phyloP scores from a whole-genome alignment of 2,113 vertebrate genomes.

The Podarcis raffonei region DNA sequence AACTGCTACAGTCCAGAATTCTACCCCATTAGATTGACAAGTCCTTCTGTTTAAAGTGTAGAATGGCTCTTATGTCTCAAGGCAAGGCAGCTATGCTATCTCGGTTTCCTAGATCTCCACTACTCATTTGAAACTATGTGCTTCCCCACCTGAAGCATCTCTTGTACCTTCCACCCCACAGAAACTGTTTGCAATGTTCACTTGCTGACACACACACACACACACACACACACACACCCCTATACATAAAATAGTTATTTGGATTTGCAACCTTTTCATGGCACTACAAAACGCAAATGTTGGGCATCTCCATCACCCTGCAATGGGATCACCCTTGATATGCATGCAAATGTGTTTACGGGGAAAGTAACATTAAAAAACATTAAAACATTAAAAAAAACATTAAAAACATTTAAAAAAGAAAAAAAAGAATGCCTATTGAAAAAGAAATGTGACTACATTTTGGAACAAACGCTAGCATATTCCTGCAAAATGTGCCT shows the following conservation, averaged over 20 bases:
- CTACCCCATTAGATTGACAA: neutral
- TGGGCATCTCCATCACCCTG: neutral
- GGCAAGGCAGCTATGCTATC: neutral
- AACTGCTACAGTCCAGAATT: neutral
- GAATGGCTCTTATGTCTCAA: neutral
- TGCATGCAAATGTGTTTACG: no score
- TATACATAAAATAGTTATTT: neutral
- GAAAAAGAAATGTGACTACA: no score
- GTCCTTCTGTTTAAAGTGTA: neutral
- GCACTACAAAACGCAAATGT: neutral
- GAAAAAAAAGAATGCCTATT: no score
- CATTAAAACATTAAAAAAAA: no score
- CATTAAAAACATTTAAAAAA: no score
- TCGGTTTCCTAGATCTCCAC: neutral
- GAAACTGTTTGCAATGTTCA: neutral
- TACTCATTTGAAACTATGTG: neutral
- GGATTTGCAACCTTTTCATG: neutral
- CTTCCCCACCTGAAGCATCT: neutral
- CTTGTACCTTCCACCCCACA: neutral
- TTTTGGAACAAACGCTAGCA: no score
- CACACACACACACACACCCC: no score
- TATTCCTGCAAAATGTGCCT: no score
- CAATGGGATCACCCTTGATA: no score
- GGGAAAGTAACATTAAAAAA: no score
- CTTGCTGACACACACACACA: neutral